phyloP scores from a whole-genome alignment of 2,113 vertebrate genomes.

The Corythornis madagascariensis region DNA sequence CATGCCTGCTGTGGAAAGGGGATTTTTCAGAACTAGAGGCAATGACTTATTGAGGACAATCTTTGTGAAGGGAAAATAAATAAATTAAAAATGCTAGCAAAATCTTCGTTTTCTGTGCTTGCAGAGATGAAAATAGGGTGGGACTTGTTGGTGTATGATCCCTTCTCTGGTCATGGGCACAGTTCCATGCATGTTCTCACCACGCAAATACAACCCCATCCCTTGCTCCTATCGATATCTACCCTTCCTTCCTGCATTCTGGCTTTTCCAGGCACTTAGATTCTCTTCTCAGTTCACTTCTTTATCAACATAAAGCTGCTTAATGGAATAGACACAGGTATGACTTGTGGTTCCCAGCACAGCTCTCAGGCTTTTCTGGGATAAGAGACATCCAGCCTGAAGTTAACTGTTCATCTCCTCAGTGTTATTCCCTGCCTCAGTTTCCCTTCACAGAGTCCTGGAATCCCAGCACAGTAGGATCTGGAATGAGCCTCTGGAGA shows the following conservation, averaged over 20 bases:
- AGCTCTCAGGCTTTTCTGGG: background rate
- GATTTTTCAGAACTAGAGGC: background rate
- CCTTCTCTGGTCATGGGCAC: background rate
- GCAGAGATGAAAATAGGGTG: background rate
- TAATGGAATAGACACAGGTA: background rate
- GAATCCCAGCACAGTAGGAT: background rate
- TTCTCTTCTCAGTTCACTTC: background rate
- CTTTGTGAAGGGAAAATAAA: background rate
- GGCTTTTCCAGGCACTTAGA: background rate
- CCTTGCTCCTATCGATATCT: background rate
- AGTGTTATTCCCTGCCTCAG: background rate
- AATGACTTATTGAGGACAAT: background rate
- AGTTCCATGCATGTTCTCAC: background rate
- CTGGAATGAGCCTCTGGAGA: background rate
- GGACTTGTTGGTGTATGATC: background rate
- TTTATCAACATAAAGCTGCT: background rate
- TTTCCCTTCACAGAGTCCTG: background rate
- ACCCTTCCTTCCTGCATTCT: background rate
- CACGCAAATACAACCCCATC: fast-evolving
- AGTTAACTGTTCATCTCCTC: background rate
- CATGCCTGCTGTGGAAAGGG: background rate
- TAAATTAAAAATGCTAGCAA: background rate
- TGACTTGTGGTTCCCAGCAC: background rate
- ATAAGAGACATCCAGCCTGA: background rate
- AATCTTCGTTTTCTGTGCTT: background rate